Evolutionary conservation across 2,888 invertebrate genomes (phyloP), one percentile per base, ranked within the genome.

Genomic region (Schizotus pectinicornis): DNA sequence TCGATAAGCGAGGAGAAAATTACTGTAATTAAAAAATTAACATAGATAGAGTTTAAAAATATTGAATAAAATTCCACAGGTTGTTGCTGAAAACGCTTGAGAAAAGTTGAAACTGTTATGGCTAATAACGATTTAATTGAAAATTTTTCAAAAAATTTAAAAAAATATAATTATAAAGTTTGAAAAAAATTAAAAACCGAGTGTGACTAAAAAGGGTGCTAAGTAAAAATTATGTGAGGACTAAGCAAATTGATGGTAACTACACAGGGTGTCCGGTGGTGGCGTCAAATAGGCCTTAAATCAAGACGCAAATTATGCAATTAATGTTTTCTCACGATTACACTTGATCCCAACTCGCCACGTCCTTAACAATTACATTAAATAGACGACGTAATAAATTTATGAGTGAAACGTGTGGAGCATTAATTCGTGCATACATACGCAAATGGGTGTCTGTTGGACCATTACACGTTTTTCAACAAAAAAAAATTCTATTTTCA

Each of bases 271-370:
- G 12, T 32, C 6, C 11, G 11, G 14, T 11, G 22, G 12, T n/a
- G 6, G 7, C 7, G 32, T 12, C 32, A 9, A 36, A 9, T 36
- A 36, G 12, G 9, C 7, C 9, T 22, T 42, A 31, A 42, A 42
- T 42, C 42, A 42, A 42, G 42, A 32, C n/a, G 42, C 22, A 42
- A 42, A 42, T 42, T 42, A 32, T 8, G 9, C 42, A 2, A 42
- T 42, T 42, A 42, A 42, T 42, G 42, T 42, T 42, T 42, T 42
- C 42, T 42, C 42, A 42, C 42, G 42, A 42, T 42, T 31, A 32
- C 32, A 30, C 32, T 42, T 30, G 14, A 39, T 36, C 36, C 36
- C 36, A 36, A 11, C 9, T 39, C n/a, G 13, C 30, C 39, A 14
- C 30, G 42, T 31, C 32, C 32, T 42, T 11, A 22, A 31, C 42